Conservation (phyloP, 2,797 vertebrate genomes). For the Cossypha polioptera region DNA sequence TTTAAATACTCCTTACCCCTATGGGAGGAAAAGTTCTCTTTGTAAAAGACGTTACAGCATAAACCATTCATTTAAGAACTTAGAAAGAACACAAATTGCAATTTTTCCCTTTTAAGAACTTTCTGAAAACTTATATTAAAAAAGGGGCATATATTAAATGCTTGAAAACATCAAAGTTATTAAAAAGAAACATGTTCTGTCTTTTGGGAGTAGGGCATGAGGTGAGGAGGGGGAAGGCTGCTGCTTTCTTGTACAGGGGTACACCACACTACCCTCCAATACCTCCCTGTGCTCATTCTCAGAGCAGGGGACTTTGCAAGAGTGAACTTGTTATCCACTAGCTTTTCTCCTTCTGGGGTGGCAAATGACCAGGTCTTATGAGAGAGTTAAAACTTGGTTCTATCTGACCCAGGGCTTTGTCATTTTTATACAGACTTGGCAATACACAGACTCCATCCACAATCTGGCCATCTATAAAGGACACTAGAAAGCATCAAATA, state of each 20-base stretch:
- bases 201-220: background rate
- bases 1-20: conserved; percentile 27
- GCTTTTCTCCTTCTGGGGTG: background rate
- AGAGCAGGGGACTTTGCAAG: background rate
- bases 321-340: background rate
- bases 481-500: background rate
- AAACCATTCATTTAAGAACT: background rate
- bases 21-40: conserved; percentile 34
- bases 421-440: background rate
- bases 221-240: background rate
- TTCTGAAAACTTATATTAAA: background rate
- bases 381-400: background rate
- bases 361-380: background rate
- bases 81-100: background rate
- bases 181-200: background rate
- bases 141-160: accelerated
- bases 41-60: background rate
- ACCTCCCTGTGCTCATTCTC: background rate
- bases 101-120: background rate
- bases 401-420: background rate
- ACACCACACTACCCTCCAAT: background rate
- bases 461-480: background rate
- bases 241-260: background rate
- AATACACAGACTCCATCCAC: background rate
- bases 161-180: background rate